A percentile compares a stretch with the other conserved stretches of the same genome.
Evolutionary conservation across 2,888 invertebrate species (phyloP).

Genomic region (Theretra japonica): DNA sequence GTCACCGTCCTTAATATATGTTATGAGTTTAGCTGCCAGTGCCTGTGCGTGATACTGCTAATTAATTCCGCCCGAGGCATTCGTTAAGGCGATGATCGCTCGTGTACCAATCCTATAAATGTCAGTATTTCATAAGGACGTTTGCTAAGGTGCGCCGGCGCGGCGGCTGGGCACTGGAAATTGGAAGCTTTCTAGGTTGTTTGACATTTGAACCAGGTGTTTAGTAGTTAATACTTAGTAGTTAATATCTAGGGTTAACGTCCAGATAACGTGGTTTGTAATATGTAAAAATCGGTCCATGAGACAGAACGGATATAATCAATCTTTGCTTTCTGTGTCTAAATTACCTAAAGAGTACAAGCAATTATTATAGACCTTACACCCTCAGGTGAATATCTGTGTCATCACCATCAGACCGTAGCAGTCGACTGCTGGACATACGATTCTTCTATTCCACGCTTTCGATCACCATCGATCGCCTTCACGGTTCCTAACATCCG

Average conservation of each 20-base stretch:
- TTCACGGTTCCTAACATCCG: no score
- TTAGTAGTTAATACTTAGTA: neutral
- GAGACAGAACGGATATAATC: no score
- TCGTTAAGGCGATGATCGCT: constrained; percentile 29
- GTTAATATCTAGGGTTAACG: no score
- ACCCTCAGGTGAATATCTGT: no score
- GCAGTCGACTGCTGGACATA: no score
- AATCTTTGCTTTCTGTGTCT: no score
- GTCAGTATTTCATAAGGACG: constrained; percentile 14
- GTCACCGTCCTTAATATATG: constrained; percentile 51
- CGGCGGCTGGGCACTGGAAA: constrained; percentile 1
- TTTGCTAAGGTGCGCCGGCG: neutral
- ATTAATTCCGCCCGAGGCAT: constrained; percentile 37
- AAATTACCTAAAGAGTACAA: no score
- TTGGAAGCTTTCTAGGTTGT: constrained; percentile 7
- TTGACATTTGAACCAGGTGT: neutral
- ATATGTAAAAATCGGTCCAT: no score
- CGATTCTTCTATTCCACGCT: no score
- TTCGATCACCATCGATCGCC: no score
- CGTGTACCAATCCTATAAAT: constrained; percentile 16
- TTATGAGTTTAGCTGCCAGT: constrained; percentile 62
- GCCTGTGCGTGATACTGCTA: constrained; percentile 37
- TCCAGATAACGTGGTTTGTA: neutral
- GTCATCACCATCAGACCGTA: no score
- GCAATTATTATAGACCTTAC: no score